Evolutionary conservation across 2,888 invertebrate species (phyloP).

Genomic region (Falcaria lacertinaria): DNA sequence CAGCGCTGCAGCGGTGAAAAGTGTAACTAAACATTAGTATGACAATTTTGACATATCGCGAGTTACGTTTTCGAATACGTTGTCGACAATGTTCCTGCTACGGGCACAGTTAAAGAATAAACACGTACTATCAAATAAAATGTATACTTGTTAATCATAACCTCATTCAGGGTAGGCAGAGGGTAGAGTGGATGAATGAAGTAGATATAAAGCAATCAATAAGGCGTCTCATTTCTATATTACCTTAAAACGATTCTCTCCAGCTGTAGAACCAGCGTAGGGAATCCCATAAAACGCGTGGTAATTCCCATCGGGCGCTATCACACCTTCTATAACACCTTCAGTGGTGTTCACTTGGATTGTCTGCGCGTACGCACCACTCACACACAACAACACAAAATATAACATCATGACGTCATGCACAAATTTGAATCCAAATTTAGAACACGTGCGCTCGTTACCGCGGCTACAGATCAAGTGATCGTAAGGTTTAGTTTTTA

Average conservation of each 20-base stretch:
- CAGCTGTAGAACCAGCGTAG: constrained; percentile 47
- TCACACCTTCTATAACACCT: constrained; percentile 43
- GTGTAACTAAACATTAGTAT: too few relatives aligned
- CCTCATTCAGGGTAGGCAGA: too few relatives aligned
- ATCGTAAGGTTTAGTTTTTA: not conserved
- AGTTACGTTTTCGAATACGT: too few relatives aligned
- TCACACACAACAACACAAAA: constrained; percentile 22
- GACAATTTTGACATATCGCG: too few relatives aligned
- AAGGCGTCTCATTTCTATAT: too few relatives aligned
- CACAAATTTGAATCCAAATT: constrained; percentile 21
- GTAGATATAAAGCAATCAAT: too few relatives aligned
- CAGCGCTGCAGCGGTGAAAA: too few relatives aligned
- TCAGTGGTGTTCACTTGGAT: constrained; percentile 51
- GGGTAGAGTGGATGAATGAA: too few relatives aligned
- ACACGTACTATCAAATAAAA: too few relatives aligned
- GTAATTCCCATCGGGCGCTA: constrained; percentile 40
- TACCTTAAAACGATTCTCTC: constrained; percentile 54
- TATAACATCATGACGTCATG: constrained; percentile 24
- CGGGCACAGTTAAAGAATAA: too few relatives aligned
- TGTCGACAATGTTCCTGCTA: too few relatives aligned
- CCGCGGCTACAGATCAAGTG: not conserved
- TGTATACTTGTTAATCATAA: too few relatives aligned
- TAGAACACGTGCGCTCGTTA: not conserved
- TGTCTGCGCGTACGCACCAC: constrained; percentile 33
- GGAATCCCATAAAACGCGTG: constrained; percentile 53